Evolutionary conservation across 2,113 vertebrate genomes (phyloP), one percentile per base, ranked within the genome.

Genomic region (Canis aureus): DNA sequence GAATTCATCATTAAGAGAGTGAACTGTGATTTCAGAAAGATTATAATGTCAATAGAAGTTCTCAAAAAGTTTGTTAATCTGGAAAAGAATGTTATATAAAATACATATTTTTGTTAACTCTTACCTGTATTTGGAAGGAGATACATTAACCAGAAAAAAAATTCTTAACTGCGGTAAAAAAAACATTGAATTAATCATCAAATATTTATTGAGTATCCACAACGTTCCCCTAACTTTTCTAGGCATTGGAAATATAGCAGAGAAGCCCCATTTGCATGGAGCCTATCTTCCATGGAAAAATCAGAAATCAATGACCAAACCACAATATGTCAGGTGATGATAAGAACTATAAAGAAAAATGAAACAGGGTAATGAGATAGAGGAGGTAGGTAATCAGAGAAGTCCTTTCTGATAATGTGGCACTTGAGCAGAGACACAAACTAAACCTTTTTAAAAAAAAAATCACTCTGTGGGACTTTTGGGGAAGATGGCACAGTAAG

Each of bases 21-120:
- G 53, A 80, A 57, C 13, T 43, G 4, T 81, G 91, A 86, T 57
- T 53, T 92, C 22, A 94, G 92, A 82, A 95, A 91, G 60, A 79
- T 57, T 80, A 17, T 74, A 10, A 27, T 83, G 16, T 89, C 13
- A 79, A 7, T 29, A 89, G 35, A 93, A 93, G 67, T 66, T 74
- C 23, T 15, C 71, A 81, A 11, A 88, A 67, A 95, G 3, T 76
- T 91, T 93, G 38, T 64, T 20, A 85, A 32, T 74, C 8, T 59
- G 11, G 15, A 23, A 49, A 78, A 69, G 32, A 69, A 69, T 69
- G 67, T 35, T 69, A 11, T 35, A 20, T 8, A 35, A 71, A 69
- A 71, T 15, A 53, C 23, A 2, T 76, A 15, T 43, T 9, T 87
- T 74, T 3, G 79, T 29, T 92, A 81, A 17, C 76, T 49, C 2